A percentile compares a stretch with the other conserved stretches of the same genome.
Conservation (phyloP, 2,797 vertebrate genomes). For the Trematomus bernacchii region DNA sequence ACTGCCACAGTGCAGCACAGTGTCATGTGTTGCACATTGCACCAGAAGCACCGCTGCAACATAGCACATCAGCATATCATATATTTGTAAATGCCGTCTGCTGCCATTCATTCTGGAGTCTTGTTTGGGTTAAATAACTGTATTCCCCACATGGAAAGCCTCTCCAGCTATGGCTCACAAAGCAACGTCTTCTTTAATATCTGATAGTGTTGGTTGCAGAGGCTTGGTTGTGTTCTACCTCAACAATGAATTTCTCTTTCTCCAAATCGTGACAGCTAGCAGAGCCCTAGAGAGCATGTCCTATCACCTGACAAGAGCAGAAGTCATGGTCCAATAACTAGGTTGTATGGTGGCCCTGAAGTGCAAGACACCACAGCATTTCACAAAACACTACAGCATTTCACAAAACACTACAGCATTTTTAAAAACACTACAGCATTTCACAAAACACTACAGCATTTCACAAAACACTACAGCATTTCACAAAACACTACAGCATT, state of each 20-base stretch:
- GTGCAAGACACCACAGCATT: too few species aligned
- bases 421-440: too few species aligned
- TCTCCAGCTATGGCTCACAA: conserved; percentile 24
- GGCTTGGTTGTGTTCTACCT: conserved; percentile 27
- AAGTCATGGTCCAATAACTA: conserved; percentile 56
- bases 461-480: too few species aligned
- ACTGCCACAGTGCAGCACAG: not conserved
- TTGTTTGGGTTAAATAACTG: conserved; percentile 26
- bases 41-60: not conserved
- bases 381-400: too few species aligned
- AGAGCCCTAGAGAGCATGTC: conserved; percentile 32
- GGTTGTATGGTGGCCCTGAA: too few species aligned
- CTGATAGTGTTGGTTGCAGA: conserved; percentile 25
- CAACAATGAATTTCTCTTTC: conserved; percentile 34
- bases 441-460: too few species aligned
- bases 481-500: too few species aligned
- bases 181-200: conserved; percentile 41
- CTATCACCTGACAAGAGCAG: conserved; percentile 47
- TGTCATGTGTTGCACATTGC: conserved; percentile 8
- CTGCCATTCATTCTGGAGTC: conserved; percentile 6
- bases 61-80: conserved; percentile 15
- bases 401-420: too few species aligned
- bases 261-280: conserved; percentile 53
- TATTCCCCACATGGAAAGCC: conserved; percentile 33
- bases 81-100: conserved; percentile 19